A percentile compares a stretch with the other conserved stretches of the same genome.
Conservation (phyloP, 1,140 invertebrate species). For the Eriosoma lanigerum region DNA sequence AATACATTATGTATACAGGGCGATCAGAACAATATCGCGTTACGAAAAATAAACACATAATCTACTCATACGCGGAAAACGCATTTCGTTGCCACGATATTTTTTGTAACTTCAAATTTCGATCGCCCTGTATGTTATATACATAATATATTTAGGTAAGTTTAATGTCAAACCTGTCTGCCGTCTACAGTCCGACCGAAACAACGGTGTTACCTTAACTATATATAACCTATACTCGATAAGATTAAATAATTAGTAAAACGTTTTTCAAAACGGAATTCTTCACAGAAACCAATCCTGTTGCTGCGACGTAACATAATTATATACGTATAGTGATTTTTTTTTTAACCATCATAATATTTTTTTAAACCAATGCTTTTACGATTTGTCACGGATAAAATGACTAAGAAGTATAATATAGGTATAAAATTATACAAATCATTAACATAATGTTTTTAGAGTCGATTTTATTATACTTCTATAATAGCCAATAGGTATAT, state of each 20-base stretch:
- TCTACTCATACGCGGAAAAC: no score
- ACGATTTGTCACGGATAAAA: constrained; percentile 23
- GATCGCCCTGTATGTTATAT: background rate
- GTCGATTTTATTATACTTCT: no score
- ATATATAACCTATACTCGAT: background rate
- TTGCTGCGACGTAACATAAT: background rate
- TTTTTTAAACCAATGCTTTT: constrained; percentile 10
- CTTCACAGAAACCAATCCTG: background rate
- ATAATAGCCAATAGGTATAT: background rate
- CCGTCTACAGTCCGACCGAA: background rate
- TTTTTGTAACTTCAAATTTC: background rate
- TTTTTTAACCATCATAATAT: constrained; percentile 9
- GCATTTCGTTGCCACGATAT: no score
- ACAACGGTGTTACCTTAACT: background rate
- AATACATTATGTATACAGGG: no score
- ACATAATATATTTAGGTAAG: background rate
- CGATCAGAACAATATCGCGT: no score
- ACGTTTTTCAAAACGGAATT: background rate
- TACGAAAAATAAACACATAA: no score
- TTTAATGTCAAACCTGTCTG: constrained; percentile 1
- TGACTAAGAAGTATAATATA: no score
- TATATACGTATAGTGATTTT: background rate
- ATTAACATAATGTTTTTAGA: constrained; percentile 1
- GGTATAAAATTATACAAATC: background rate
- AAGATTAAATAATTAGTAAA: constrained; percentile 27